phyloP scores from a whole-genome alignment of 1,140 invertebrate species.

The Brachionus paranguensis region DNA sequence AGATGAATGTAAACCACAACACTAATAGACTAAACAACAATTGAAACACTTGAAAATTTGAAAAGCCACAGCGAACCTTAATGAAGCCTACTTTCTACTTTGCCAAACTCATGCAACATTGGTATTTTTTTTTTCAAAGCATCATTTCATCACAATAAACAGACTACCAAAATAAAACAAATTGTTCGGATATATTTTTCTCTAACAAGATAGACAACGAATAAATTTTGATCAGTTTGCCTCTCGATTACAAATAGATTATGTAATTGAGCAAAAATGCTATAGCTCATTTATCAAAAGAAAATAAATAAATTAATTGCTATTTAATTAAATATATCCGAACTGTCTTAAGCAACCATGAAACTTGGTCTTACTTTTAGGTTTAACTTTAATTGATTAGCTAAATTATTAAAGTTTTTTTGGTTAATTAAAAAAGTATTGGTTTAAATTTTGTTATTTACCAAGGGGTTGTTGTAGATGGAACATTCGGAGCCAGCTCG shows the following conservation, averaged over 20 bases:
- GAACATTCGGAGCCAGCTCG: slow-evolving; percentile 17
- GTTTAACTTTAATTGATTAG: background rate
- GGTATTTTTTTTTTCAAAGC: background rate
- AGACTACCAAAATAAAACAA: background rate
- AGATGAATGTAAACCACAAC: background rate
- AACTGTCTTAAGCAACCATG: background rate
- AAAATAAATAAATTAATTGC: background rate
- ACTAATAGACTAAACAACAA: background rate
- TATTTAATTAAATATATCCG: background rate
- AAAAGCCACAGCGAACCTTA: background rate
- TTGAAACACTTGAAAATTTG: background rate
- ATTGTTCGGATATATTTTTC: background rate
- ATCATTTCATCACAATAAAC: background rate
- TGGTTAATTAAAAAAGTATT: background rate
- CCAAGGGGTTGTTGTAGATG: slow-evolving; percentile 3
- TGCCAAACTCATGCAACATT: background rate
- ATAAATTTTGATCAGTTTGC: background rate
- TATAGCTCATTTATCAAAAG: background rate
- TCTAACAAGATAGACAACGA: background rate
- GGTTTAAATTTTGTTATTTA: background rate
- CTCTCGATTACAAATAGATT: background rate
- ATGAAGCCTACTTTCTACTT: background rate
- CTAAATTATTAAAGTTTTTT: background rate
- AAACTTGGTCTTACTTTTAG: background rate
- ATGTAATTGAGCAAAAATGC: background rate